Evolutionary conservation across 2,888 invertebrate genomes (phyloP), one percentile per base, ranked within the genome.

Genomic region (Metellina segmentata): DNA sequence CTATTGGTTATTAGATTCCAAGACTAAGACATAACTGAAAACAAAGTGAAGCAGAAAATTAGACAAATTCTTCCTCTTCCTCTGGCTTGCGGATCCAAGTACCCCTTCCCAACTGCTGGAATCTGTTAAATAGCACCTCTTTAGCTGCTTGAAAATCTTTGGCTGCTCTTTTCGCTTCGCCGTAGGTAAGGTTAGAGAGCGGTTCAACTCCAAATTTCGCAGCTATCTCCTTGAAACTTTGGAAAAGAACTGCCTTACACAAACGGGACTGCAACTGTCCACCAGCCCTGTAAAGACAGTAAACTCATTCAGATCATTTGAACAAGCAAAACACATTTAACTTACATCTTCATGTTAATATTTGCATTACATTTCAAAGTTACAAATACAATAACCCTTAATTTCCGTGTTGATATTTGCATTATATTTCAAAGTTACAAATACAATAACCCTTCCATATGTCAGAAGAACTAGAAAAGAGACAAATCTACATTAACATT

Each of bases 51-150:
- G 82, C 13, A 81, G 85, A 89, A 20, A 72, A 77, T 93, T 93
- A 93, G 79, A 92, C 90, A 93, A 95, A 95, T 94, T 95, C 94
- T 93, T 95, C 94, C 93, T 95, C 95, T 93, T 95, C 95, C 20
- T 94, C 93, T 48, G 95, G 95, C 93, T 95, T 95, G 48, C 94
- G 94, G 52, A 95, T 94, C 95, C 95, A 95, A 7, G 93, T 93
- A n/a, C 95, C 95, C 93, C 94, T 94, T 71, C 94, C 94, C 81
- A 94, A 94, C 49, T 94, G 94, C 85, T 94, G 94, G 89, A 95
- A 94, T 93, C 94, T 94, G 72, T 94, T 93, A 78, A 94, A 91
- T 94, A 95, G 94, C 52, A 94, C 93, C 72, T 93, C 93, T 93
- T 95, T 95, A 9, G 95, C 95, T 48, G 93, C 53, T 91, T 94